These are phyloP conservation scores for Muricea muricata DNA, from an alignment of 92 coral and sea anemone species.

Conservation along the genomic window DNA sequence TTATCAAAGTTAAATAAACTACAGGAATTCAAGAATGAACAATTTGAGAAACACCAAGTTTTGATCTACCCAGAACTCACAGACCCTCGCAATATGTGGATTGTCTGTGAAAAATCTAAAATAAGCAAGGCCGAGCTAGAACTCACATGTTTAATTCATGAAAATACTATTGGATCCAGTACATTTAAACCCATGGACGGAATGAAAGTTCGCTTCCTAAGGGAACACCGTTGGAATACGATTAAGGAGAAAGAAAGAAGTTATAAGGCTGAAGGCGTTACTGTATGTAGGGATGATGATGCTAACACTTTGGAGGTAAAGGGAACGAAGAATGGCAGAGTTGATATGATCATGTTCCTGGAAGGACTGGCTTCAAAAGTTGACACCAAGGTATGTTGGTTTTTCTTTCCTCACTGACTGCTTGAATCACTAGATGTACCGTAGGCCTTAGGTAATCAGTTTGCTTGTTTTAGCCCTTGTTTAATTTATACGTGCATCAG, in stretches of 20 bases:
- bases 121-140: conserved; percentile 5
- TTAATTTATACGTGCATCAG: too few relatives aligned
- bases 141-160: not conserved
- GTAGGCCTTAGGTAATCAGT: too few relatives aligned
- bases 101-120: conserved; percentile 19
- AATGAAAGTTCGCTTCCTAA: not conserved
- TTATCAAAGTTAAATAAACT: conserved; percentile 6
- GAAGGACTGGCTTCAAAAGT: not conserved
- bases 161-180: not conserved
- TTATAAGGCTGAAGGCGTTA: conserved; percentile 13
- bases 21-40: conserved; percentile 3
- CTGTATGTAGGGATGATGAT: not conserved
- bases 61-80: not conserved
- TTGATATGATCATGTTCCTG: not conserved
- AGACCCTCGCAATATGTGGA: conserved; percentile 30
- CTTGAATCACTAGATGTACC: not conserved
- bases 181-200: not conserved
- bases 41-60: not conserved
- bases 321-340: conserved; percentile 8
- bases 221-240: not conserved
- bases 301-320: not conserved
- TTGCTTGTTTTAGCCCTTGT: too few relatives aligned
- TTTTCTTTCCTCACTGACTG: not conserved
- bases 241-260: not conserved
- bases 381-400: not conserved